These are phyloP conservation scores for Vireo griseus DNA, from an alignment of 2,797 vertebrate species.

Conservation along the genomic window DNA sequence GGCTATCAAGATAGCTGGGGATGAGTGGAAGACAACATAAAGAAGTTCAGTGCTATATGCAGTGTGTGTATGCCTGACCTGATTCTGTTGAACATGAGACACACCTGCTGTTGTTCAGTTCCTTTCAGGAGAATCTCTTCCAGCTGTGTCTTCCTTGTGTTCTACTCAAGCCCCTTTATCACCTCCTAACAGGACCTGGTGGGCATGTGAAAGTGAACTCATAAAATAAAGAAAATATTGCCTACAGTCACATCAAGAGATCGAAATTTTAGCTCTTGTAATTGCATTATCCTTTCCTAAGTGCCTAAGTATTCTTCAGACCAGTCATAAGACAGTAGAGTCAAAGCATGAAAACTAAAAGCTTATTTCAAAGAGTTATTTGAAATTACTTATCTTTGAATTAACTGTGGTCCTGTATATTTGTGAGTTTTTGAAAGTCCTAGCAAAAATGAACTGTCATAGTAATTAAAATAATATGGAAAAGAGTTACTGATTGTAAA, in stretches of 20 bases:
- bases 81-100: background rate
- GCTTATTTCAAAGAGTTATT: background rate
- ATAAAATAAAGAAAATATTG: background rate
- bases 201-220: background rate
- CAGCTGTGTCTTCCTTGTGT: background rate
- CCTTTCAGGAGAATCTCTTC: background rate
- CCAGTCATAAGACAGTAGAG: background rate
- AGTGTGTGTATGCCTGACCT: background rate
- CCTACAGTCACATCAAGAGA: background rate
- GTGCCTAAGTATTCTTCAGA: background rate
- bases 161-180: background rate
- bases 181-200: background rate
- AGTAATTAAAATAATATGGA: background rate
- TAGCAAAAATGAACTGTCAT: background rate
- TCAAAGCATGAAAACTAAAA: background rate
- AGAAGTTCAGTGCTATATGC: background rate
- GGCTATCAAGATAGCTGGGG: background rate
- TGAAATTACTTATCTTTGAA: background rate
- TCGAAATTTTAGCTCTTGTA: background rate
- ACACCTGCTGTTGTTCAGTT: background rate
- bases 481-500: background rate
- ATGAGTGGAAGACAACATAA: background rate
- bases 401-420: background rate
- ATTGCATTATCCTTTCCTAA: background rate
- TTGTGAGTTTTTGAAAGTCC: background rate